These are phyloP conservation scores for Eumeta japonica DNA, from an alignment of 1,140 invertebrate genomes.

Conservation along the genomic window DNA sequence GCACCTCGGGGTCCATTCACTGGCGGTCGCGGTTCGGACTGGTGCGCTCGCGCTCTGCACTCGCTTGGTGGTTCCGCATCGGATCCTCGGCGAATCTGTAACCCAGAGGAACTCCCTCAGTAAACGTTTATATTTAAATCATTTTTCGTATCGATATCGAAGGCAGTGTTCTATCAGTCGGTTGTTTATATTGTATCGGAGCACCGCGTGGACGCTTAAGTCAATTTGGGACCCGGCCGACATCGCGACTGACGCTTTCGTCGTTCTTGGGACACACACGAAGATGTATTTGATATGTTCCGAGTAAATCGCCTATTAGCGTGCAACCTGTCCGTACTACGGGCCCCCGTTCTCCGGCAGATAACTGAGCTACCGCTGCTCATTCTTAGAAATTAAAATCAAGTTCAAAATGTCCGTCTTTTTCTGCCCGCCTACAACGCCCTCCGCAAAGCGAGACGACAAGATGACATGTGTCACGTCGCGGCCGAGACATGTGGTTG, in stretches of 20 bases:
- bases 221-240: constrained; percentile 1
- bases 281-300: constrained; percentile 38
- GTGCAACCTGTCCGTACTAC: constrained; percentile 39
- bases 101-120: constrained; percentile 40
- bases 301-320: constrained; percentile 47
- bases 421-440: constrained; percentile 29
- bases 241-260: constrained; percentile 7
- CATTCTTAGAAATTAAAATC: constrained; percentile 28
- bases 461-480: constrained; percentile 44
- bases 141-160: constrained; percentile 24
- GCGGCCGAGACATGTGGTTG: constrained; percentile 48
- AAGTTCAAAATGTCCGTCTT: constrained; percentile 37
- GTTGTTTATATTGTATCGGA: constrained; percentile 40
- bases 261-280: constrained; percentile 43
- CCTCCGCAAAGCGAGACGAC: constrained; percentile 37
- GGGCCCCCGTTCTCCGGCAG: constrained; percentile 27
- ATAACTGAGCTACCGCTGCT: constrained; percentile 27
- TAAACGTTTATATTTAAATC: constrained; percentile 35
- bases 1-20: constrained; percentile 57
- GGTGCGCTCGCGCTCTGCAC: constrained; percentile 30
- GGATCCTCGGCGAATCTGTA: constrained; percentile 49
- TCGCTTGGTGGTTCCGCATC: constrained; percentile 50
- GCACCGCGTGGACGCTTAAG: too few relatives aligned
- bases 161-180: constrained; percentile 18
- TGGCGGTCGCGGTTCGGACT: constrained; percentile 38